phyloP scores from a whole-genome alignment of 1,140 invertebrate species.

The Drosophila grimshawi region DNA sequence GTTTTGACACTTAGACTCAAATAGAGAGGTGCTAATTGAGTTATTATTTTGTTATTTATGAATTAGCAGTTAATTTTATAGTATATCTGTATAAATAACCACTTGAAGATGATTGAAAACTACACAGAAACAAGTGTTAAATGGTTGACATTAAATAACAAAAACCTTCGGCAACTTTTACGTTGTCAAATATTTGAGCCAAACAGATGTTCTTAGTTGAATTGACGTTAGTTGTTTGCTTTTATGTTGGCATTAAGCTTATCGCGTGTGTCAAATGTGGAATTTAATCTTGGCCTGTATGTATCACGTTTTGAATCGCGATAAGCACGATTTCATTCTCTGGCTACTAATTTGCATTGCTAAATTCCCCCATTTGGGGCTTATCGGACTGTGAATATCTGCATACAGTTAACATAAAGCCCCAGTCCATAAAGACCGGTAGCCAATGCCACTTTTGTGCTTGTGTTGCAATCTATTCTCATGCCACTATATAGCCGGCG shows the following conservation, averaged over 20 bases:
- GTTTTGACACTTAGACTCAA: too few species aligned
- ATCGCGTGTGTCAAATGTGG: constrained; percentile 39
- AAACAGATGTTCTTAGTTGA: too few species aligned
- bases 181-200: too few species aligned
- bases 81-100: too few species aligned
- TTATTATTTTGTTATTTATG: too few species aligned
- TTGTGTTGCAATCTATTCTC: background rate
- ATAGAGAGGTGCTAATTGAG: too few species aligned
- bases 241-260: constrained; percentile 53
- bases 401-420: too few species aligned
- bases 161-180: too few species aligned
- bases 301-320: constrained; percentile 34
- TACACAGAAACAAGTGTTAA: too few species aligned
- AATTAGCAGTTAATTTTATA: too few species aligned
- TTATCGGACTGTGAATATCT: constrained; percentile 60
- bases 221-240: background rate
- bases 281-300: constrained; percentile 6
- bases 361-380: constrained; percentile 38
- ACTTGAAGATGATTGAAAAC: too few species aligned
- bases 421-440: constrained; percentile 28
- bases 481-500: constrained; percentile 17
- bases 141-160: too few species aligned
- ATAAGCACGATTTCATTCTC: constrained; percentile 42
- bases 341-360: constrained; percentile 66
- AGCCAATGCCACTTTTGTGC: constrained; percentile 32